phyloP scores from a whole-genome alignment of 2,797 vertebrate species.

The Vipera latastei region DNA sequence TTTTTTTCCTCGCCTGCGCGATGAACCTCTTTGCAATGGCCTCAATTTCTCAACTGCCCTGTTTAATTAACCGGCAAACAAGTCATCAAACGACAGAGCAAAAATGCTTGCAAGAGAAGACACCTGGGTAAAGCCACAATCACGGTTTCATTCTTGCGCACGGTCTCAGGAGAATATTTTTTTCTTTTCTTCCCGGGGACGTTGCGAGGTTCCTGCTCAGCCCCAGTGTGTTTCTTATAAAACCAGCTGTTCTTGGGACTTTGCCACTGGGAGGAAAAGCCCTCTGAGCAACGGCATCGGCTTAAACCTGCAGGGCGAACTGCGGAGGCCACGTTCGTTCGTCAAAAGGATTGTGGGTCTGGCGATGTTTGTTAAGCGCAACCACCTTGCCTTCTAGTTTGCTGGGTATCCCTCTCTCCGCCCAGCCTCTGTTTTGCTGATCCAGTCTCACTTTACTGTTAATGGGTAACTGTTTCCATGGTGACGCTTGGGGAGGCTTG shows the following conservation, averaged over 20 bases:
- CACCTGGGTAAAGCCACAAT: not conserved
- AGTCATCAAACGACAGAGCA: not conserved
- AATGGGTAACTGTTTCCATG: slow-evolving; percentile 1
- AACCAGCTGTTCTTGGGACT: not conserved
- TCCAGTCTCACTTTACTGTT: not conserved
- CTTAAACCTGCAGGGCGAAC: not conserved
- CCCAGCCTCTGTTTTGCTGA: not conserved
- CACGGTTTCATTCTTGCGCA: too few species aligned
- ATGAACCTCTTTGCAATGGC: not conserved
- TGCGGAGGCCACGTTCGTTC: too few species aligned
- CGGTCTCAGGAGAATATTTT: too few species aligned
- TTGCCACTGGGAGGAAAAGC: too few species aligned
- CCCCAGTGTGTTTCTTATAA: not conserved
- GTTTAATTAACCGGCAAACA: not conserved
- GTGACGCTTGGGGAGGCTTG: not conserved
- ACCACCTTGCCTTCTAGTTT: not conserved
- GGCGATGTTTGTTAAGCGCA: not conserved
- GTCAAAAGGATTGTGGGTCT: not conserved
- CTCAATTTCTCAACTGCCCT: not conserved
- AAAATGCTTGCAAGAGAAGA: not conserved
- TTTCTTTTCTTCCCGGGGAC: too few species aligned
- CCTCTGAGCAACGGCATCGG: not conserved
- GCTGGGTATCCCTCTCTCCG: not conserved
- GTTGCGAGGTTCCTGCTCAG: not conserved
- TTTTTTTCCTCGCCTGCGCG: not conserved